Conservation (phyloP, 2,888 invertebrate genomes). For the Tupiocoris notatus region DNA sequence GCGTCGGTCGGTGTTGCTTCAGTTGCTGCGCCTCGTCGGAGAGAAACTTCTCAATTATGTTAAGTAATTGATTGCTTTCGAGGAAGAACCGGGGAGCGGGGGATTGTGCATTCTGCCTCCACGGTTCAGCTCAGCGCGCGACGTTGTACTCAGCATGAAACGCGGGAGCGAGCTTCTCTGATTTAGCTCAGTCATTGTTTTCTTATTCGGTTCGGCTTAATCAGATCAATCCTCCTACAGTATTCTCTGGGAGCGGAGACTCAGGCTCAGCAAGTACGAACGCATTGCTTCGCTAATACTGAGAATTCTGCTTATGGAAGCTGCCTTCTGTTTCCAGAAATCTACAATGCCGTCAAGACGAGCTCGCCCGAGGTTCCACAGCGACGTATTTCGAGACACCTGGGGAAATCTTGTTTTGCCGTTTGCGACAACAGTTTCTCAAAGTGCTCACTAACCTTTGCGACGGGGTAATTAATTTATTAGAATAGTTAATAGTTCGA, state of each 20-base stretch:
- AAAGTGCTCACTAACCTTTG: background rate
- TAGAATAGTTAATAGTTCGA: no score
- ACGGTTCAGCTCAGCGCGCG: background rate
- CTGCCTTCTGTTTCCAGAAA: no score
- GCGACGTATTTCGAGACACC: background rate
- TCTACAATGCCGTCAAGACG: background rate
- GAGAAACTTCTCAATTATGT: conserved; percentile 30
- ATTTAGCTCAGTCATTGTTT: conserved; percentile 33
- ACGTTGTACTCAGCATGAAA: background rate
- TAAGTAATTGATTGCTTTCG: conserved; percentile 33
- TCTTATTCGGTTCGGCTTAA: conserved; percentile 28
- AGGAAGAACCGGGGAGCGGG: background rate
- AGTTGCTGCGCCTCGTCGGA: background rate
- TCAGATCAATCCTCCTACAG: conserved; percentile 14
- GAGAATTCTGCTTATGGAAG: background rate
- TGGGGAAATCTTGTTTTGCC: no score
- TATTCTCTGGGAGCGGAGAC: background rate
- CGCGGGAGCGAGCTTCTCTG: background rate
- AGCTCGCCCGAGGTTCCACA: background rate
- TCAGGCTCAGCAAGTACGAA: no score
- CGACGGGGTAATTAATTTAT: background rate
- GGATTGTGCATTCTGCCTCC: background rate
- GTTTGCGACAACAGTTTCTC: background rate
- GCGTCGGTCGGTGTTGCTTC: background rate
- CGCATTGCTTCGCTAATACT: background rate